These are phyloP conservation scores for Aphelinus atriplicis DNA, from an alignment of 1,140 invertebrate genomes.

Conservation along the genomic window DNA sequence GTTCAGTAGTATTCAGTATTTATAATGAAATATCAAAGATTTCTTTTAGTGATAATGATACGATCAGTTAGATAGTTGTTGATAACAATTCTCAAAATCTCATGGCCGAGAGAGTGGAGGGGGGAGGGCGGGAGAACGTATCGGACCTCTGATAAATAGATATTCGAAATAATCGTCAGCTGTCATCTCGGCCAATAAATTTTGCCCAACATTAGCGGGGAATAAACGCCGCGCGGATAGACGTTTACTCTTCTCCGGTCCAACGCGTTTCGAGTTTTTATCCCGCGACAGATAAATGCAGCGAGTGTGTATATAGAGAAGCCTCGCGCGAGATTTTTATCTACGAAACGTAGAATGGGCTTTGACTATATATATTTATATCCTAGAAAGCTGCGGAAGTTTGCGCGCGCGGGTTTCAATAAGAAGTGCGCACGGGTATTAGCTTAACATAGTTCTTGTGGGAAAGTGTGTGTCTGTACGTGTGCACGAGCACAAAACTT, in stretches of 20 bases:
- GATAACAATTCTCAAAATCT: no score
- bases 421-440: constrained; percentile 17
- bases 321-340: constrained; percentile 10
- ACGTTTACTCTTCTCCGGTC: background rate
- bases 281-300: background rate
- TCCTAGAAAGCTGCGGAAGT: constrained; percentile 23
- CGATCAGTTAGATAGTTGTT: no score
- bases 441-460: constrained; percentile 27
- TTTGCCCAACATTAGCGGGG: background rate
- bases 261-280: constrained; percentile 2
- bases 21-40: no score
- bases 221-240: background rate
- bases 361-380: constrained; percentile 2
- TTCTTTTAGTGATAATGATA: no score
- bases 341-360: constrained; percentile 21
- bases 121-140: no score
- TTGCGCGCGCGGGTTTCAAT: constrained; percentile 17
- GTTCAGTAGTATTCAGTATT: no score
- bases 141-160: no score
- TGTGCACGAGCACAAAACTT: constrained; percentile 5
- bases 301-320: no score
- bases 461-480: constrained; percentile 18
- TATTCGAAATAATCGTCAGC: no score
- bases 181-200: background rate
- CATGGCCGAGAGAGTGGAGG: no score